Evolutionary conservation across 1,140 invertebrate genomes (phyloP).

Genomic region (roundworm (Caenorhabditis elegans)): WBcel235 BX284606.5:15286501-15287000

Average conservation of each 20-base stretch:
- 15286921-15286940: conserved; percentile 65
- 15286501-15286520: too few species aligned
- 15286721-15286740: too few species aligned
- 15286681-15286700: too few species aligned
- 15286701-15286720: too few species aligned
- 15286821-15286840: too few species aligned
- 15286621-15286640: too few species aligned
- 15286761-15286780: too few species aligned
- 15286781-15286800: neutral
- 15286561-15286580: neutral
- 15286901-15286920: conserved; percentile 64
- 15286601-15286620: neutral
- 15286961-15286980: conserved; percentile 63
- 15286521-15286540: too few species aligned
- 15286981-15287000: conserved; percentile 66
- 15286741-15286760: too few species aligned
- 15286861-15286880: conserved; percentile 31
- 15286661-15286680: neutral
- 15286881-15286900: conserved; percentile 56
- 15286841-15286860: conserved; percentile 26
- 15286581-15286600: too few species aligned
- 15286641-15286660: too few species aligned
- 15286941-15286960: conserved; percentile 59
- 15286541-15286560: neutral
- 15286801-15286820: neutral